Evolutionary conservation across 2,888 invertebrate species (phyloP).

Genomic region (Leptinotarsa haldemani): DNA sequence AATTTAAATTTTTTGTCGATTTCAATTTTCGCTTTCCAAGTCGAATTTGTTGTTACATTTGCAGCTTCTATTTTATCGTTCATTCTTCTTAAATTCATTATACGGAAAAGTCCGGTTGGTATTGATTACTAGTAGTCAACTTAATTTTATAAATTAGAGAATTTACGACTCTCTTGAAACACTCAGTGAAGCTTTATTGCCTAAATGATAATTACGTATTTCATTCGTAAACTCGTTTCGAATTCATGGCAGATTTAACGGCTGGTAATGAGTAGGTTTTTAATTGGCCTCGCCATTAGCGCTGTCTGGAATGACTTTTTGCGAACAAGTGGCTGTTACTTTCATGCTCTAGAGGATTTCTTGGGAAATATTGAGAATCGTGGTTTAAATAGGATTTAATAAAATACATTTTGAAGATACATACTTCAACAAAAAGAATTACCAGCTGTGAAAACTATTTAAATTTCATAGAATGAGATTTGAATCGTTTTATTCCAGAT

Average conservation of each 20-base stretch:
- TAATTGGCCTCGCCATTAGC: conserved; percentile 19
- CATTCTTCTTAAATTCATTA: too few species aligned
- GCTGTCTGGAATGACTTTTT: not conserved
- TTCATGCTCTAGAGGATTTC: not conserved
- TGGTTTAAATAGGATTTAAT: not conserved
- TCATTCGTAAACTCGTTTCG: conserved; percentile 10
- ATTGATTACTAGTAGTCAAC: not conserved
- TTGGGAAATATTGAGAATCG: not conserved
- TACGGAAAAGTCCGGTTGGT: too few species aligned
- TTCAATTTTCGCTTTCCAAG: too few species aligned
- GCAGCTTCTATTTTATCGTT: too few species aligned
- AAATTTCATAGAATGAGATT: too few species aligned
- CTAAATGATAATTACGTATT: conserved; percentile 1
- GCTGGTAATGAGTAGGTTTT: conserved; percentile 22
- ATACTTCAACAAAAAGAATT: too few species aligned
- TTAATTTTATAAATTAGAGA: not conserved
- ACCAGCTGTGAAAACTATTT: too few species aligned
- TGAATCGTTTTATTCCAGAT: too few species aligned
- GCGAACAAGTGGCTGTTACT: conserved; percentile 6
- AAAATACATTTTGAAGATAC: too few species aligned
- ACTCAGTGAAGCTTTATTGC: conserved; percentile 8
- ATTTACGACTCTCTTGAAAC: conserved; percentile 1
- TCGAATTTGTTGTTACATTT: too few species aligned
- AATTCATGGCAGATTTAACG: conserved; percentile 12
- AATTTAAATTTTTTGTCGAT: too few species aligned